Evolutionary conservation across 2,888 invertebrate species (phyloP).

Genomic region (Alentia gelatinosa): DNA sequence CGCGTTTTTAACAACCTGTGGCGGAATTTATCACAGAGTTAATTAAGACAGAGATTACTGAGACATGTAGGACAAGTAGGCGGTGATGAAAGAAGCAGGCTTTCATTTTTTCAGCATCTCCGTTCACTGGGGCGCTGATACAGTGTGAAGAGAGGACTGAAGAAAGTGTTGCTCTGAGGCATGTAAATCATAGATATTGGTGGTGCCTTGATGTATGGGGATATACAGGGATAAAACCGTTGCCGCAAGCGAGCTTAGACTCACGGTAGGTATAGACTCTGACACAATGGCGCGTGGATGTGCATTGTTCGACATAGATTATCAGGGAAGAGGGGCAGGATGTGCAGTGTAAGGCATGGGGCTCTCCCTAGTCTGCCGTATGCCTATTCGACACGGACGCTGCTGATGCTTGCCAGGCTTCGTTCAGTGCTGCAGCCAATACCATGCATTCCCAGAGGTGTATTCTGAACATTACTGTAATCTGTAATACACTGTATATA

Average conservation of each 20-base stretch:
- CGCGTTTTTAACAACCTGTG: background rate
- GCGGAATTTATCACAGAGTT: background rate
- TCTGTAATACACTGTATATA: no score
- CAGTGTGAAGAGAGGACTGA: background rate
- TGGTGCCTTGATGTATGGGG: background rate
- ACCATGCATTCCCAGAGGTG: no score
- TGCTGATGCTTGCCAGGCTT: no score
- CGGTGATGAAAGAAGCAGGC: background rate
- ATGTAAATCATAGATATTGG: background rate
- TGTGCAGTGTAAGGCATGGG: background rate
- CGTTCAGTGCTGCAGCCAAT: no score
- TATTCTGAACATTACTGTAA: no score
- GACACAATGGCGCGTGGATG: background rate
- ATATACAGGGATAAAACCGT: background rate
- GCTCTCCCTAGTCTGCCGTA: background rate
- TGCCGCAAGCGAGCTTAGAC: background rate
- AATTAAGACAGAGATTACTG: constrained; percentile 1
- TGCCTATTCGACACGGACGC: no score
- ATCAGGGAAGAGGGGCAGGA: background rate
- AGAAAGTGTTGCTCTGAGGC: background rate
- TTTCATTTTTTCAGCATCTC: no score
- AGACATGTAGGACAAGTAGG: background rate
- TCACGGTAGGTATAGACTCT: background rate
- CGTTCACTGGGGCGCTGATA: background rate
- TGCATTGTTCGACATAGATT: background rate